phyloP scores from a whole-genome alignment of 2,113 vertebrate genomes.

The Myrmecophaga tridactyla region DNA sequence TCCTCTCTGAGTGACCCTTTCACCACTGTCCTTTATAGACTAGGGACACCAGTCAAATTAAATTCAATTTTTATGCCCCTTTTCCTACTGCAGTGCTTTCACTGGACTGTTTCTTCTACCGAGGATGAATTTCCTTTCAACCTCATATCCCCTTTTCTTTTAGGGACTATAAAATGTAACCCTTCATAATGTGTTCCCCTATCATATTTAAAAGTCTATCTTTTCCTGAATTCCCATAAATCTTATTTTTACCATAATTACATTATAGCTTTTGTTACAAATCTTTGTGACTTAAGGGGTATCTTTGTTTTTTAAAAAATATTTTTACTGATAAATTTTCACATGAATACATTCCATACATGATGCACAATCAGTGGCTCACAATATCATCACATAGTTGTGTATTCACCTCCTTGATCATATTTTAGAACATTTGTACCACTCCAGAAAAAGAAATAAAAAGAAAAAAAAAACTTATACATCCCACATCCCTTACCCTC shows the following conservation, averaged over 20 bases:
- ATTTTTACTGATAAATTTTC: no score
- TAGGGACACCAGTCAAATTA: accelerated
- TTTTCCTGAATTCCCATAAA: not conserved
- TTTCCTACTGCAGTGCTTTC: not conserved
- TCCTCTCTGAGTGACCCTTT: accelerated
- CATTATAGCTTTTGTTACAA: not conserved
- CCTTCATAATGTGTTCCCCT: not conserved
- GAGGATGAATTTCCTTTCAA: not conserved
- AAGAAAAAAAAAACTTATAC: no score
- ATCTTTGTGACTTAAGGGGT: not conserved
- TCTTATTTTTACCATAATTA: not conserved
- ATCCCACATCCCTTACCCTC: no score
- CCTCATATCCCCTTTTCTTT: not conserved
- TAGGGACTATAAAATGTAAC: not conserved
- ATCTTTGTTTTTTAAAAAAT: no score
- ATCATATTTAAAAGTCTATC: not conserved
- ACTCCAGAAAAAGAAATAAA: no score
- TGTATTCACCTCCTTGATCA: no score
- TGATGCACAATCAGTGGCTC: no score
- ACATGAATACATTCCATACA: no score
- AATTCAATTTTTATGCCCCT: not conserved
- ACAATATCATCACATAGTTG: no score
- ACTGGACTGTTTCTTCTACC: not conserved
- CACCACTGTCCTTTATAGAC: no score
- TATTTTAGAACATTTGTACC: no score